Evolutionary conservation across 2,113 vertebrate genomes (phyloP).

Genomic region (Emberiza fucata): DNA sequence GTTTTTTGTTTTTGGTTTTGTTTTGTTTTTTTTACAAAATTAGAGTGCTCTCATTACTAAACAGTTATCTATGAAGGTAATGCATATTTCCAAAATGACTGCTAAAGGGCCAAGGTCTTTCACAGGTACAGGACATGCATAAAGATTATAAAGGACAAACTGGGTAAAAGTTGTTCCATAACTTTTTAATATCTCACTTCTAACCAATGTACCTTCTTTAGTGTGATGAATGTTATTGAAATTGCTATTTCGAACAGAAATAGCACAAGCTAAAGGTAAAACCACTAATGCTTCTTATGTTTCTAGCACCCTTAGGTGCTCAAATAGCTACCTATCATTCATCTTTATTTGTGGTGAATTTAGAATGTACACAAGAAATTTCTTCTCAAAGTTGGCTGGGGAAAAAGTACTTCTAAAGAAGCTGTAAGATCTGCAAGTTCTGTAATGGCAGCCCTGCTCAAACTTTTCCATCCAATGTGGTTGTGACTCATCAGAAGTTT

Average conservation of each 20-base stretch:
- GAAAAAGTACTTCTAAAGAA: neutral
- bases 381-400: neutral
- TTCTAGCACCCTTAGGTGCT: neutral
- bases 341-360: neutral
- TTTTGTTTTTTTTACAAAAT: neutral
- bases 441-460: neutral
- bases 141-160: neutral
- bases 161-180: neutral
- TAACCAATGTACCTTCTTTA: neutral
- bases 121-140: neutral
- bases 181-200: neutral
- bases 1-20: too few species aligned
- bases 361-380: neutral
- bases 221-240: neutral
- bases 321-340: neutral
- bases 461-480: neutral
- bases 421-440: neutral
- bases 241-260: neutral
- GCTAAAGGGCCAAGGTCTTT: neutral
- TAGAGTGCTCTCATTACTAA: neutral
- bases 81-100: neutral
- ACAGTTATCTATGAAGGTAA: neutral
- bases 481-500: neutral
- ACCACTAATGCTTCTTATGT: neutral
- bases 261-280: neutral